phyloP scores from a whole-genome alignment of 2,113 vertebrate genomes.

The Hydropotes inermis region DNA sequence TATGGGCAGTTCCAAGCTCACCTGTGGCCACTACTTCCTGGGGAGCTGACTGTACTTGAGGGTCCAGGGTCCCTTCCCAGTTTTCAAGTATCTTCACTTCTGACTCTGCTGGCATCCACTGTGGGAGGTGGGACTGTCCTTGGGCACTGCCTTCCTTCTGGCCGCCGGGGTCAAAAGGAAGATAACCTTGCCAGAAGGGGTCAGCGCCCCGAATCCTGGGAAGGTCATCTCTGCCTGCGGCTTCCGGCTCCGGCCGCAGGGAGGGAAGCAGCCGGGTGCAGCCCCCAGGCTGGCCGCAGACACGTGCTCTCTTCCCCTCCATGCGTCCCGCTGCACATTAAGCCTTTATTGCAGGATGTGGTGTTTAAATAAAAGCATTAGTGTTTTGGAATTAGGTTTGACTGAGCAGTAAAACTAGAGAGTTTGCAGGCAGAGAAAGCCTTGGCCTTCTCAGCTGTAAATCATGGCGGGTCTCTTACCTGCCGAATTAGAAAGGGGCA shows the following conservation, averaged over 20 bases:
- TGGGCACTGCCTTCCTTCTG: neutral
- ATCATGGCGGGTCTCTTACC: neutral
- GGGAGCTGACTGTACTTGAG: neutral
- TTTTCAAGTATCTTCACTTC: neutral
- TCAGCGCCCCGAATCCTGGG: neutral
- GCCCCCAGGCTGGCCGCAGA: constrained; percentile 2
- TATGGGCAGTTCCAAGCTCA: neutral
- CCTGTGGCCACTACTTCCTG: neutral
- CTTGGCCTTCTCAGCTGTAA: neutral
- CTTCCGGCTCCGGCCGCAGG: constrained; percentile 48
- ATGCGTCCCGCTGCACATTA: neutral
- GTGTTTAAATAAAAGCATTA: constrained; percentile 37
- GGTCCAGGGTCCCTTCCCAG: neutral
- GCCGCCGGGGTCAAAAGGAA: neutral
- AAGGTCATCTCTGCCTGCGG: constrained; percentile 34
- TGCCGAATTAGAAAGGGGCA: constrained; percentile 24
- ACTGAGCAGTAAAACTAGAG: neutral
- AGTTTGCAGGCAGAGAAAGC: neutral
- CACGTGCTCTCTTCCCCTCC: neutral
- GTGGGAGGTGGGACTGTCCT: neutral
- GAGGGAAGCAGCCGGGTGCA: neutral
- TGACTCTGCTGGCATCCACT: accelerated
- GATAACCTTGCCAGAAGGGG: neutral
- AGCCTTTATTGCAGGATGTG: constrained; percentile 59
- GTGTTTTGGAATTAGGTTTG: constrained; percentile 42